Evolutionary conservation across 2,797 vertebrate species (phyloP), one percentile per base, ranked within the genome.

Genomic region (Tokudaia tokunoshimensis): DNA sequence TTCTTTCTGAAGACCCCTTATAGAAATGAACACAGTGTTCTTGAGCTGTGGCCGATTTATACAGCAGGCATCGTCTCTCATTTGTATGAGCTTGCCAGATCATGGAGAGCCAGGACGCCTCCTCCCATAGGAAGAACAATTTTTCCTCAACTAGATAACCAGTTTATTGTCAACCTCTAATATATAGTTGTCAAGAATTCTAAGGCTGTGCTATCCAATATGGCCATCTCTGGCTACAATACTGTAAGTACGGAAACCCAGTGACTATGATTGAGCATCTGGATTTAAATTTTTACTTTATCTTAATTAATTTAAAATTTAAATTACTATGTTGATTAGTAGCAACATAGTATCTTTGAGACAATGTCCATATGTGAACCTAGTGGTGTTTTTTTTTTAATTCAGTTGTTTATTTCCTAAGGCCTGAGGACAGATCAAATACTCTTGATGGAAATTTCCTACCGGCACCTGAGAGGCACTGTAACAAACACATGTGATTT

Each of bases 1-100:
- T 97, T 94, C 72, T 95, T 97, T 95, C 92, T 91, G 90, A 96
- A 91, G 74, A 93, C 55, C 14, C 82, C n/a, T 15, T 92, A 34
- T 57, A 92, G 93, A 95, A 93, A 75, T 92, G 31, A 90, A 47
- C 37, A 63, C 65, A 61, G 37, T 55, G 13, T 96, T 96, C 80
- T 93, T 93, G 72, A 97, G 91, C 83, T 83, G 31, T 84, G 63
- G 75, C 70, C 72, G 65, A 76, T 96, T 96, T 95, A 65, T 84
- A 89, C 50, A 75, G 26, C 88, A 78, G 87, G 52, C 26, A 59
- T 93, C 94, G 85, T 92, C 78, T 95, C 94, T 94, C 63, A 91
- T 10, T 55, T 95, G 57, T 82, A 70, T 67, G 34, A 97, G 63
- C 22, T 67, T 92, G 44, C 75, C 41, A 81, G 74, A 87, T 93